These are phyloP conservation scores for Euglossa dilemma DNA, from an alignment of 1,140 invertebrate genomes.

Conservation along the genomic window DNA sequence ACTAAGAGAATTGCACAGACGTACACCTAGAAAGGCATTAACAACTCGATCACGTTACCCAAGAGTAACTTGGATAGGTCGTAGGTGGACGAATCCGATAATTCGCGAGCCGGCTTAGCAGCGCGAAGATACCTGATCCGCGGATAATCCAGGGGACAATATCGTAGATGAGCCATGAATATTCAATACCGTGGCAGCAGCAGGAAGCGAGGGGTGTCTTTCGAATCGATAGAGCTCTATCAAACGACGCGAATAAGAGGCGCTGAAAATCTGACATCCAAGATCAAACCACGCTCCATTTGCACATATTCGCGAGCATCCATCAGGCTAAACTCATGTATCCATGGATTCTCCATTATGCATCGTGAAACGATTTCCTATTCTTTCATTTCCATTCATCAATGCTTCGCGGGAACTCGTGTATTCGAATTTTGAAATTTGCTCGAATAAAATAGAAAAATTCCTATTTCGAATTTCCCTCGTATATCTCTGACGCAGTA, in stretches of 20 bases:
- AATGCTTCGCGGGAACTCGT: no score
- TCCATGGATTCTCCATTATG: no score
- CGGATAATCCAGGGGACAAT: conserved; percentile 34
- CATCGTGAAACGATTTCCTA: no score
- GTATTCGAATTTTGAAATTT: no score
- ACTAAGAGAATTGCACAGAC: no score
- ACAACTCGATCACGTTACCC: background rate
- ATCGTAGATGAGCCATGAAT: conserved; percentile 39
- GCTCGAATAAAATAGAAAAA: no score
- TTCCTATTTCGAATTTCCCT: no score
- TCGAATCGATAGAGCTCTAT: conserved; percentile 16
- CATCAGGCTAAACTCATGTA: no score
- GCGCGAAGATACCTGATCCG: background rate
- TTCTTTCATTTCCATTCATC: no score
- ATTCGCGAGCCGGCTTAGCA: conserved; percentile 8
- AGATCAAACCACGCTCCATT: background rate
- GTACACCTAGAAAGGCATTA: background rate
- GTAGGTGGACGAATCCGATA: conserved; percentile 9
- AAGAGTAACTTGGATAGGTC: background rate
- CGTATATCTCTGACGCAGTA: no score
- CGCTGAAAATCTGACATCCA: background rate
- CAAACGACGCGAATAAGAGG: background rate
- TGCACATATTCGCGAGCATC: background rate
- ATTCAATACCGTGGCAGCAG: conserved; percentile 1
- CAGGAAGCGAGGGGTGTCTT: background rate